A percentile compares a stretch with the other conserved stretches of the same genome.
Evolutionary conservation across 2,113 vertebrate genomes (phyloP).

Genomic region (Cairina moschata): DNA sequence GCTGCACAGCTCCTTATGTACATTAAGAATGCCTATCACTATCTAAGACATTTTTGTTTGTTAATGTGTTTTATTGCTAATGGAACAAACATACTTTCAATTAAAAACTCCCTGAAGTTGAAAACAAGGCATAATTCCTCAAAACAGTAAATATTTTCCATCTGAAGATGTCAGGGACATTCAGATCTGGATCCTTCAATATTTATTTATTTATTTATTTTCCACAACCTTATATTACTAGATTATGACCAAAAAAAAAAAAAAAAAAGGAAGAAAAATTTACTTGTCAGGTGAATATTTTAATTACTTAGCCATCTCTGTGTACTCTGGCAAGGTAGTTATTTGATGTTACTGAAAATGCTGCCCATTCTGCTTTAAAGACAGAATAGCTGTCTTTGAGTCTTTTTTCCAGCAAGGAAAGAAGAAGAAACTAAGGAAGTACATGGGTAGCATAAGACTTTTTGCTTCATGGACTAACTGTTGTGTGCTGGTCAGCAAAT

Average conservation of each 20-base stretch:
- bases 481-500: not conserved
- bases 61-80: not conserved
- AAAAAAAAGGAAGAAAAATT: not conserved
- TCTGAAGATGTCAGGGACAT: not conserved
- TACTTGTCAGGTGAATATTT: not conserved
- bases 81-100: not conserved
- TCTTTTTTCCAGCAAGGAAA: not conserved
- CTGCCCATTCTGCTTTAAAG: not conserved
- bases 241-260: not conserved
- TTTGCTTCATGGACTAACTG: not conserved
- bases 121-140: not conserved
- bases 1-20: not conserved
- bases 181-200: not conserved
- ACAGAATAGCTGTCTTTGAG: not conserved
- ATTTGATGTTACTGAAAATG: not conserved
- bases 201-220: not conserved
- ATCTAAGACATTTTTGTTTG: not conserved
- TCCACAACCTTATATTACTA: not conserved
- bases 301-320: not conserved
- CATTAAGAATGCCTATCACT: not conserved
- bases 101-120: not conserved
- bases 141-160: not conserved
- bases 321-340: not conserved
- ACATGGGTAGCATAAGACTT: not conserved
- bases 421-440: not conserved